Evolutionary conservation across 2,797 vertebrate species (phyloP).

Genomic region (Anas bahamensis): DNA sequence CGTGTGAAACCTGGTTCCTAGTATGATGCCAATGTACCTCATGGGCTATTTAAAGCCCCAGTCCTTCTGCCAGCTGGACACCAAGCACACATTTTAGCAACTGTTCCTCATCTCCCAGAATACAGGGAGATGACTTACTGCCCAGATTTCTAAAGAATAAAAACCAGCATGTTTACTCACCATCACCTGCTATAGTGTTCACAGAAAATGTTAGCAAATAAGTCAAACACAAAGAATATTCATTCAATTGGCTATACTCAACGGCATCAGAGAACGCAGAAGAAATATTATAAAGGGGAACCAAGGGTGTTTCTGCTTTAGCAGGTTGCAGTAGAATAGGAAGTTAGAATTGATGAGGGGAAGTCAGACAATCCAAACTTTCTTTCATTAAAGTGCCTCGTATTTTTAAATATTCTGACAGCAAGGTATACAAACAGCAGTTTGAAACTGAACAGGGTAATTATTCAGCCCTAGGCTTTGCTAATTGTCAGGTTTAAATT

Average conservation of each 20-base stretch:
- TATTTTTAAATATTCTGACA: constrained; percentile 18
- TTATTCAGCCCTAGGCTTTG: not conserved
- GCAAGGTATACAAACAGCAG: not conserved
- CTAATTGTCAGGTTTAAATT: constrained; percentile 31
- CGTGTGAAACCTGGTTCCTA: not conserved
- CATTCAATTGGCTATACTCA: not conserved
- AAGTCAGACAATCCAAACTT: not conserved
- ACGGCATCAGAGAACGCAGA: not conserved
- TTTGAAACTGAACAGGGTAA: not conserved
- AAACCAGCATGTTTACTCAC: not conserved
- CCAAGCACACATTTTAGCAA: not conserved
- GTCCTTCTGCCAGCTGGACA: not conserved
- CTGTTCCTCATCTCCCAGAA: not conserved
- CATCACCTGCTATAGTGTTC: not conserved
- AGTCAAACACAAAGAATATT: not conserved
- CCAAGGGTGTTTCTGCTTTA: not conserved
- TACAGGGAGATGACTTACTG: not conserved
- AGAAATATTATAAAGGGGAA: not conserved
- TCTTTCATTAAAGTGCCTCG: not conserved
- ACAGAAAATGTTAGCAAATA: not conserved
- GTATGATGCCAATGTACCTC: not conserved
- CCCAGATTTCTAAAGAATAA: not conserved
- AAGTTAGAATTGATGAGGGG: not conserved
- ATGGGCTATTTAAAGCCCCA: not conserved
- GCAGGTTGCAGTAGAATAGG: not conserved